Conservation (phyloP, 2,113 vertebrate genomes). For the Madoqua kirkii region DNA sequence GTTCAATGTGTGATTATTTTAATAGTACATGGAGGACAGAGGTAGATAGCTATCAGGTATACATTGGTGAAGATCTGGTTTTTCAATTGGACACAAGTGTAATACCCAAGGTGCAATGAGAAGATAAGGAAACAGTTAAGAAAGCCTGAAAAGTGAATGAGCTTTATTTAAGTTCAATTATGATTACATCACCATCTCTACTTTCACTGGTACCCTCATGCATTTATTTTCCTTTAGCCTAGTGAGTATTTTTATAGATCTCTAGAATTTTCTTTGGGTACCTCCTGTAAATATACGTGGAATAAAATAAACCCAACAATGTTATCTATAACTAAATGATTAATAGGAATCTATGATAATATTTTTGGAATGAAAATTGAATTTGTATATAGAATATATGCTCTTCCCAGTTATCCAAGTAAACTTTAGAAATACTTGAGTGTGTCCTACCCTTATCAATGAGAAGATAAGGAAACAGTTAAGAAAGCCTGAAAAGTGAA, state of each 20-base stretch:
- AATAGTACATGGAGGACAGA: slow-evolving; percentile 26
- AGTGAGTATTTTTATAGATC: slow-evolving; percentile 16
- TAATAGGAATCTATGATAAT: slow-evolving; percentile 58
- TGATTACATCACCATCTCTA: background rate
- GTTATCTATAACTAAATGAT: slow-evolving; percentile 55
- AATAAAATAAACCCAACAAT: slow-evolving; percentile 49
- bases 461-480: slow-evolving; percentile 50
- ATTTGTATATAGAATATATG: slow-evolving; percentile 62
- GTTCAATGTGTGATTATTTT: slow-evolving; percentile 14
- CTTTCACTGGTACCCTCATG: slow-evolving; percentile 26
- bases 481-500: slow-evolving; percentile 15
- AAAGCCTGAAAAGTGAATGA: slow-evolving; percentile 7
- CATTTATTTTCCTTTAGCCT: slow-evolving; percentile 39
- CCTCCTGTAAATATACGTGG: slow-evolving; percentile 45
- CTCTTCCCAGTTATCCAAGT: slow-evolving; percentile 54
- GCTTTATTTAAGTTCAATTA: slow-evolving; percentile 49
- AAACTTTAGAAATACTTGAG: slow-evolving; percentile 43
- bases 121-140: slow-evolving; percentile 48
- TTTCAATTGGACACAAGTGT: slow-evolving; percentile 14
- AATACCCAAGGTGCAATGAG: slow-evolving; percentile 42
- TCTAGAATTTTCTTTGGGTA: slow-evolving; percentile 22
- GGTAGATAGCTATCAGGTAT: background rate
- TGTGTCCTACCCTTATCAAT: background rate
- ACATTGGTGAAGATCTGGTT: slow-evolving; percentile 18
- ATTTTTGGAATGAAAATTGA: slow-evolving; percentile 46